Percentiles rank a stretch among this genome's conserved stretches.
Conservation (phyloP, 2,888 invertebrate species). For the Metalampra italica region DNA sequence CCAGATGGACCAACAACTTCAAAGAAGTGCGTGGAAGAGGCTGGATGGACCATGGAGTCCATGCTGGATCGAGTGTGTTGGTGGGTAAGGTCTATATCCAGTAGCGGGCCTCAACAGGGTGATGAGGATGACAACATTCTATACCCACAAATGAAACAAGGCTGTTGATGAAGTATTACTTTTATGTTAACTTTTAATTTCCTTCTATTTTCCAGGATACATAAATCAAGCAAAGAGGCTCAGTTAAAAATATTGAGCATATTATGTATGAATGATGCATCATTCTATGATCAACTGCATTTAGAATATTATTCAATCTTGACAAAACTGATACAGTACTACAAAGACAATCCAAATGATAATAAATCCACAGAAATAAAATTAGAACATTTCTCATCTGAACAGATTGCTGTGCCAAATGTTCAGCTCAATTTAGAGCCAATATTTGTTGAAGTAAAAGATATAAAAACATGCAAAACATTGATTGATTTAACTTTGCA, state of each 20-base stretch:
- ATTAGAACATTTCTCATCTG: conserved; percentile 67
- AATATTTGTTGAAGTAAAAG: conserved; percentile 54
- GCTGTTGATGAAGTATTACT: neutral
- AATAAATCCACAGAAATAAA: conserved; percentile 22
- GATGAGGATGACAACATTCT: too few species aligned
- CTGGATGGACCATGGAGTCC: too few species aligned
- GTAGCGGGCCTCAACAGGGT: too few species aligned
- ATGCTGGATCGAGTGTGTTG: too few species aligned
- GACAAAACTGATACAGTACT: conserved; percentile 58
- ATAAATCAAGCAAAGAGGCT: conserved; percentile 70
- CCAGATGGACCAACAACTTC: too few species aligned
- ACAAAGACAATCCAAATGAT: conserved; percentile 35
- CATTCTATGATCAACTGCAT: conserved; percentile 68
- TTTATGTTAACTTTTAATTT: conserved; percentile 9
- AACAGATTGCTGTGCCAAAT: conserved; percentile 51
- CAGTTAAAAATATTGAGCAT: conserved; percentile 77
- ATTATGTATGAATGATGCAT: conserved; percentile 67
- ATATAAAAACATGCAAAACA: conserved; percentile 47
- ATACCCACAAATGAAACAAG: conserved; percentile 8
- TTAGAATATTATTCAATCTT: conserved; percentile 68
- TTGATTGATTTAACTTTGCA: conserved; percentile 53
- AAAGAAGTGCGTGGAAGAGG: too few species aligned
- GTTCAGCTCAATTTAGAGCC: conserved; percentile 59
- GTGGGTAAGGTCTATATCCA: too few species aligned
- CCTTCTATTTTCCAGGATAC: conserved; percentile 57